A percentile compares a stretch with the other conserved stretches of the same genome.
phyloP scores from a whole-genome alignment of 2,797 vertebrate species.

The Myioborus melanocephalus region DNA sequence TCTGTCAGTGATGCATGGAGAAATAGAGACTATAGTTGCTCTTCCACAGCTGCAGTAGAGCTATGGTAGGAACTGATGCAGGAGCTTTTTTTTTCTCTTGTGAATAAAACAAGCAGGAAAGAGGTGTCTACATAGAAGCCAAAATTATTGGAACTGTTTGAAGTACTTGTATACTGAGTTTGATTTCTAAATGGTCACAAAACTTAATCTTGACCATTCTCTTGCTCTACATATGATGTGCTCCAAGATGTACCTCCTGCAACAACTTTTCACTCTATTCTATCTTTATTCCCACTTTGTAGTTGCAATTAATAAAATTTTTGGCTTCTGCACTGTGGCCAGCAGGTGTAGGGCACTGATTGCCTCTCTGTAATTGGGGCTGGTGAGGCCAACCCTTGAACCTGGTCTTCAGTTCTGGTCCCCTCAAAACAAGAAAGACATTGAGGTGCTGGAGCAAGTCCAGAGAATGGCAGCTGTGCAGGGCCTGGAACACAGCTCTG shows the following conservation, averaged over 20 bases:
- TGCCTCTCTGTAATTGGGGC: neutral
- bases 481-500: neutral
- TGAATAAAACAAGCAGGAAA: neutral
- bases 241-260: neutral
- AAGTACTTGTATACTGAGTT: neutral
- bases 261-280: neutral
- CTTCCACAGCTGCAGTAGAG: neutral
- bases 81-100: neutral
- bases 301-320: neutral
- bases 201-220: neutral
- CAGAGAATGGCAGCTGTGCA: neutral
- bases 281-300: neutral
- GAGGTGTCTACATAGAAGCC: neutral
- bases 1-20: conserved; percentile 24
- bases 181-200: neutral
- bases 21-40: neutral
- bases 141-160: neutral
- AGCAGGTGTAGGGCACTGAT: neutral
- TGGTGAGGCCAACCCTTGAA: neutral
- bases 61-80: neutral
- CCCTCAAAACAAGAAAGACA: neutral
- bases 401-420: neutral
- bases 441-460: neutral
- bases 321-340: neutral
- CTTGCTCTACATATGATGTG: neutral